Base-by-base conservation (phyloP, 2,113 vertebrate genomes). In the Diphyllodes magnificus region DNA sequence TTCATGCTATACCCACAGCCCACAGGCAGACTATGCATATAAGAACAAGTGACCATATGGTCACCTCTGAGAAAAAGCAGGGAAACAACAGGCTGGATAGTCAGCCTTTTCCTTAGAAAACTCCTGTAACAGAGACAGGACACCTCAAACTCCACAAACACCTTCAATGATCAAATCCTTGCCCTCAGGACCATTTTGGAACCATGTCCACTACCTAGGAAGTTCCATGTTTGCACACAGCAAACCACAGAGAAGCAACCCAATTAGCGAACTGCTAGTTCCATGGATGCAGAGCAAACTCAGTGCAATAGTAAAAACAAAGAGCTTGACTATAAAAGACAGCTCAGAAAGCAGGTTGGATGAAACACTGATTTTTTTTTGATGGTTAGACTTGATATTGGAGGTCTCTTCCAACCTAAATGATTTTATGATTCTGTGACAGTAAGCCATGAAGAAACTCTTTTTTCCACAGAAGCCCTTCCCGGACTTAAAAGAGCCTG, bases 221-320 rank as follows among this genome's bases (percentile, higher is more conserved):
- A 82, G 31, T 50, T 73, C 25, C 45, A 39, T 7, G 19, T 31
- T 70, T 85, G n/a, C 50, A 64, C 21, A 71, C 6, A 35, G 35
- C 68, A 75, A 73, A 40, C 37, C 27, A 28, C 30, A 78, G 33
- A 64, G 20, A 91, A 66, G 25, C 30, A 81, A 75, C 21, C 22
- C 39, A n/a, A 10, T 37, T 50, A 45, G 21, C 37, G n/a, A 72
- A 37, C n/a, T 61, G 31, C 11, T 50, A 76, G 49, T 11, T 17
- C 37, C 35, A 75, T 9, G 44, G 50, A 75, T 70, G 73, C 63
- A 83, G 92, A 96, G 76, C 92, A 96, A 93, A 72, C 91, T 88
- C 88, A 42, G 22, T 78, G 84, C 75, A 61, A 45, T 8, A 53
- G 47, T 65, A 61, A 96, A 97, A 96, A 64, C 51, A 65, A 95